Evolutionary conservation across 2,888 invertebrate genomes (phyloP), one percentile per base, ranked within the genome.

Genomic region (Aphelenchoides bicaudatus): DNA sequence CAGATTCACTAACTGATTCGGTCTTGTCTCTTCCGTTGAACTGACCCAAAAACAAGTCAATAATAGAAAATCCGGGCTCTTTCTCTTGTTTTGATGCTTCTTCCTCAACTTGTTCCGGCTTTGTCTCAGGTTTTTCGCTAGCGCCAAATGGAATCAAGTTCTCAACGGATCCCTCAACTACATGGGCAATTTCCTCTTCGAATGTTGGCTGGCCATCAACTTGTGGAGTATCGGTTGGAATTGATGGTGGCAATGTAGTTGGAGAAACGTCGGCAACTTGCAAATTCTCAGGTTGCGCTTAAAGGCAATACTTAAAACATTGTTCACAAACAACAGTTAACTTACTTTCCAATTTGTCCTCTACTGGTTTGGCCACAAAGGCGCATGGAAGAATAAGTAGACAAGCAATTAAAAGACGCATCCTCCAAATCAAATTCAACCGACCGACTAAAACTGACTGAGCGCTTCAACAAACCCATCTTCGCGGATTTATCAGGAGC

Each of bases 101-200:
- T n/a, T 43, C 25, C 43, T 43, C 25, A 19, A 43, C 43, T 6
- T 19, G 25, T n/a, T 6, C 43, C 16, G 16, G 10, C 23, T 43
- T n/a, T n/a, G n/a, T n/a, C n/a, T n/a, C n/a, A n/a, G n/a, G n/a
- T 25, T 43, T 25, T 6, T 43, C 8, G 21, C 16, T 25, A 25
- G 43, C 43, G 6, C 43, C 43, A 43, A 43, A 43, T n/a, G 43
- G 43, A 43, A 43, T 43, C 43, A 43, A 43, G 23, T 43, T 43
- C 43, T 43, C 43, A n/a, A 43, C 43, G 21, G 43, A 43, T 43
- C 43, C 43, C 23, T 43, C 8, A 6, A 43, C 43, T 8, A 43
- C 8, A 6, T 10, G 10, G 10, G 43, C 43, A 8, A 43, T 21
- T n/a, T 43, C 43, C 10, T 34, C 34, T n/a, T 34, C 10, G n/a